Percentiles rank a stretch among this genome's conserved stretches.
Conservation (phyloP, 2,113 vertebrate genomes). For the Salminus brasiliensis region DNA sequence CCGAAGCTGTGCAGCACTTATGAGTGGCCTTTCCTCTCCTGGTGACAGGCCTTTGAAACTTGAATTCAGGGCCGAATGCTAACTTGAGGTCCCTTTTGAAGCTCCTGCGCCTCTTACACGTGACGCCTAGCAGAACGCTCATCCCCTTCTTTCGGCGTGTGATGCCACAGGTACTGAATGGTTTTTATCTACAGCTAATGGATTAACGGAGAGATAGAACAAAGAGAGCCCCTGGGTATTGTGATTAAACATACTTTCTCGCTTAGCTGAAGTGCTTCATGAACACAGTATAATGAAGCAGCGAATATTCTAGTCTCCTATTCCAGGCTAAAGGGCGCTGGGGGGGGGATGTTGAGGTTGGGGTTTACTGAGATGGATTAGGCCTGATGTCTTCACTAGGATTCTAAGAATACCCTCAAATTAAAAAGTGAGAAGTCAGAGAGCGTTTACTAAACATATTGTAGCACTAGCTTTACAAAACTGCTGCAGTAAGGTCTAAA, state of each 20-base stretch:
- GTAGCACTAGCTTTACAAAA: slow-evolving; percentile 21
- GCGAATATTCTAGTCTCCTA: slow-evolving; percentile 44
- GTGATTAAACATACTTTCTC: slow-evolving; percentile 36
- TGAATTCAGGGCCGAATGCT: slow-evolving; percentile 45
- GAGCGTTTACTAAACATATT: slow-evolving; percentile 19
- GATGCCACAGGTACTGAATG: slow-evolving; percentile 54
- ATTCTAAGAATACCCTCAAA: slow-evolving; percentile 37
- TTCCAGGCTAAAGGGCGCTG: slow-evolving; percentile 24
- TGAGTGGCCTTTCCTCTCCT: slow-evolving; percentile 32
- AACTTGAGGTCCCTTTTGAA: slow-evolving; percentile 57
- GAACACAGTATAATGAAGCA: slow-evolving; percentile 48
- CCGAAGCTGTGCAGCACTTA: slow-evolving; percentile 14
- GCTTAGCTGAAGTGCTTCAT: slow-evolving; percentile 42
- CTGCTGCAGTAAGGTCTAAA: slow-evolving; percentile 35
- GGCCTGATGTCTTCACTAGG: slow-evolving; percentile 7
- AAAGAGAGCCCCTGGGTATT: slow-evolving; percentile 51
- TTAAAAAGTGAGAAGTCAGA: slow-evolving; percentile 30
- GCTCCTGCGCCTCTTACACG: slow-evolving; percentile 34
- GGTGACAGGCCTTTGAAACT: slow-evolving; percentile 42
- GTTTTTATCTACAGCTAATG: slow-evolving; percentile 54
- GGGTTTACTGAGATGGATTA: slow-evolving; percentile 43
- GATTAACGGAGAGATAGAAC: slow-evolving; percentile 50
- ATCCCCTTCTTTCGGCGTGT: slow-evolving; percentile 27
- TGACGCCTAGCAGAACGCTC: slow-evolving; percentile 39
- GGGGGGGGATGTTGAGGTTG: too few species aligned